These are phyloP conservation scores for Mallotus villosus DNA, from an alignment of 2,797 vertebrate genomes.

Conservation along the genomic window DNA sequence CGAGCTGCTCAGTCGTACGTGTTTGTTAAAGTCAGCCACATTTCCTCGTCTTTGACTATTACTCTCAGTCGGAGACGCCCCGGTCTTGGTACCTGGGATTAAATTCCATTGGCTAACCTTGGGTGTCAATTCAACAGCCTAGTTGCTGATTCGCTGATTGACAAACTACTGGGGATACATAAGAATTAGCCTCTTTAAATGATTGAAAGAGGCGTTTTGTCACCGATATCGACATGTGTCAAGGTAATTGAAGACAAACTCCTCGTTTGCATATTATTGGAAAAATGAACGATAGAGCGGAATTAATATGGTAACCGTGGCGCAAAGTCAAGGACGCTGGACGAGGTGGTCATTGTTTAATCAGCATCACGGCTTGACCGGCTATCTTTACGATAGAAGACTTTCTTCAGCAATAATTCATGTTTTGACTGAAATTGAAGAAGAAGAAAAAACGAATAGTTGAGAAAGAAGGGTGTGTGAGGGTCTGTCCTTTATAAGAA, in stretches of 20 bases:
- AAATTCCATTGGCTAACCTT: constrained; percentile 12
- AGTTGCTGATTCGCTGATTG: constrained; percentile 1
- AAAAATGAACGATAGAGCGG: neutral
- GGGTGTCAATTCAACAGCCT: neutral
- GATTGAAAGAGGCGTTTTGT: neutral
- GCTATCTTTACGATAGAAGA: neutral
- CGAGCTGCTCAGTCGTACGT: neutral
- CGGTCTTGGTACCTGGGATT: neutral
- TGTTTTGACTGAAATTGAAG: neutral
- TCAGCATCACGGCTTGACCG: neutral
- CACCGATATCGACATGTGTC: constrained; percentile 4
- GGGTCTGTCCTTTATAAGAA: neutral
- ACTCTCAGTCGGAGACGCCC: neutral
- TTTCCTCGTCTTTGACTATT: neutral
- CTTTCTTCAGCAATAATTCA: neutral
- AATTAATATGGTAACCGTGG: neutral
- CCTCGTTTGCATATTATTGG: constrained; percentile 5
- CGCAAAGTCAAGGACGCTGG: neutral
- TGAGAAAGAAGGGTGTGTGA: neutral
- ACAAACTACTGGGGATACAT: constrained; percentile 8
- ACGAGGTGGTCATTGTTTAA: neutral
- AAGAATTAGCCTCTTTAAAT: neutral
- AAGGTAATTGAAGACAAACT: neutral
- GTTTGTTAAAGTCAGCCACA: neutral
- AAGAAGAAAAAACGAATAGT: too few relatives aligned